Percentiles rank a stretch among this genome's conserved stretches.
Conservation (phyloP, 2,113 vertebrate species). For the Ptyas mucosa region DNA sequence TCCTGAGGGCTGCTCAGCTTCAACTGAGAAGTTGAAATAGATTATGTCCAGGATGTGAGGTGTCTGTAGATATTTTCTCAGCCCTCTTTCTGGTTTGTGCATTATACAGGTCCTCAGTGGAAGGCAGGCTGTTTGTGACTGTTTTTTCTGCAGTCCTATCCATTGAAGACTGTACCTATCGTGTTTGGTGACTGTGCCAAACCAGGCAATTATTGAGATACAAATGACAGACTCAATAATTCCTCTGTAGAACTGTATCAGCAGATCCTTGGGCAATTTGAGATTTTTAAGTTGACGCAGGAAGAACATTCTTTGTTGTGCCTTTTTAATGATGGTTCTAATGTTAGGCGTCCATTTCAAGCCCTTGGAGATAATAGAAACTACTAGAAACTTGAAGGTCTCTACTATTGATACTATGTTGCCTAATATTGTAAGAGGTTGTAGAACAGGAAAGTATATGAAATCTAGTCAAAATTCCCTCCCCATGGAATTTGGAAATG, state of each 20-base stretch:
- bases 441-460: background rate
- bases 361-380: background rate
- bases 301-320: background rate
- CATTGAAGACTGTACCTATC: background rate
- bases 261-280: background rate
- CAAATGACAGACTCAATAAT: background rate
- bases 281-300: background rate
- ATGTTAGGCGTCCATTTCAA: background rate
- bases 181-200: background rate
- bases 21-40: background rate
- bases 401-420: background rate
- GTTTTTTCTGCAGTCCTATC: background rate
- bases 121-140: background rate
- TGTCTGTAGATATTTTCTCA: background rate
- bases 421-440: background rate
- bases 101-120: background rate
- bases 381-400: background rate
- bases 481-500: background rate
- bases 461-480: background rate
- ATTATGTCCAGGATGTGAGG: background rate
- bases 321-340: background rate
- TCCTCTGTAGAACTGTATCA: background rate
- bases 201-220: background rate
- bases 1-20: background rate
- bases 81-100: background rate